A percentile compares a stretch with the other conserved stretches of the same genome.
Conservation (phyloP, 2,797 vertebrate genomes). For the Orestias chungarensis region DNA sequence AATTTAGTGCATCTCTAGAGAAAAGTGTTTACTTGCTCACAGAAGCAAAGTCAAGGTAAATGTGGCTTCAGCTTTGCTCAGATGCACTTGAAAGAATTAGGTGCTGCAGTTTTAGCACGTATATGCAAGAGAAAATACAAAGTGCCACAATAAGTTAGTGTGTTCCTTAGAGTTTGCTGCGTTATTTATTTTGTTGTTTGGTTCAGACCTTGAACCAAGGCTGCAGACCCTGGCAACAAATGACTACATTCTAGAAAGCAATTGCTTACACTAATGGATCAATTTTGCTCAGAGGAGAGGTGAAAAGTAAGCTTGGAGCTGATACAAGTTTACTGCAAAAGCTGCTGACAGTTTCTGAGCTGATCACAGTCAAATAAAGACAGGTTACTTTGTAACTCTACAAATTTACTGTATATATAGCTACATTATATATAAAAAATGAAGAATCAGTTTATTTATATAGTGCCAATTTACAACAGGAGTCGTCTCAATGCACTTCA, state of each 20-base stretch:
- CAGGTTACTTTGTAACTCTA: constrained; percentile 10
- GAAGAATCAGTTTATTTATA: too few relatives aligned
- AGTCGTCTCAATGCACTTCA: too few relatives aligned
- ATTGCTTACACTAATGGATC: constrained; percentile 63
- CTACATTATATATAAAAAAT: neutral
- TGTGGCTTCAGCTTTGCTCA: constrained; percentile 35
- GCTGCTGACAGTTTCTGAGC: constrained; percentile 51
- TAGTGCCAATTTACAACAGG: too few relatives aligned
- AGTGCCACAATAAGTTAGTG: constrained; percentile 36
- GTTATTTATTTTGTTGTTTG: constrained; percentile 47
- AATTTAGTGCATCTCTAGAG: constrained; percentile 40
- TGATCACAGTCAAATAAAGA: constrained; percentile 23
- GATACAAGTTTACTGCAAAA: constrained; percentile 36
- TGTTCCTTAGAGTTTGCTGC: constrained; percentile 34
- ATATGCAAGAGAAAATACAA: constrained; percentile 43
- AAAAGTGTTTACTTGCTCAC: constrained; percentile 41
- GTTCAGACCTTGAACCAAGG: constrained; percentile 42
- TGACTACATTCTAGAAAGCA: constrained; percentile 46
- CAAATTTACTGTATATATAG: constrained; percentile 4
- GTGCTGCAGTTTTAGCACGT: constrained; percentile 24
- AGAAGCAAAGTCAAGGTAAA: constrained; percentile 35
- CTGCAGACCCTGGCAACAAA: constrained; percentile 43
- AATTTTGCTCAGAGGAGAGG: constrained; percentile 50
- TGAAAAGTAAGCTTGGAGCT: constrained; percentile 39
- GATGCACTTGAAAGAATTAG: constrained; percentile 30